phyloP scores from a whole-genome alignment of 1,140 invertebrate species.

The Drosophila sturtevanti region DNA sequence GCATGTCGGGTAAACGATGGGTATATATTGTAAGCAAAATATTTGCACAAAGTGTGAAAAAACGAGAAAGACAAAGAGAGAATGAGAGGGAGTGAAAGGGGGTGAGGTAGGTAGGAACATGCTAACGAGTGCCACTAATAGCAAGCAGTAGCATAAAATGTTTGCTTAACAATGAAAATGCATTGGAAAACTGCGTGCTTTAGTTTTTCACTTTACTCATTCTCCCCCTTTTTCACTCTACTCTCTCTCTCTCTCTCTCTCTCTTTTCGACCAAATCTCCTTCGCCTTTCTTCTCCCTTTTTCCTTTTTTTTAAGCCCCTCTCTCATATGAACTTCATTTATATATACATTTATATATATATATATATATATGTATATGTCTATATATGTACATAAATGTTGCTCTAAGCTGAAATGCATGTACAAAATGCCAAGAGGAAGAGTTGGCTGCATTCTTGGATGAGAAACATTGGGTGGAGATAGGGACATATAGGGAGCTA shows the following conservation, averaged over 20 bases:
- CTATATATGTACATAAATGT: constrained; percentile 9
- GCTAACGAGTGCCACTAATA: constrained; percentile 64
- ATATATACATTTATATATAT: background rate
- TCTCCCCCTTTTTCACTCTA: background rate
- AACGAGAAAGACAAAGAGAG: background rate
- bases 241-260: background rate
- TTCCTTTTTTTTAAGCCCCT: background rate
- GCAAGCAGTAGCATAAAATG: constrained; percentile 60
- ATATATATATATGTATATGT: background rate
- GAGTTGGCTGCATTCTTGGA: background rate
- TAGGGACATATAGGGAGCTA: background rate
- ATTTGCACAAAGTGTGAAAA: constrained; percentile 38
- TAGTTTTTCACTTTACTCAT: constrained; percentile 19
- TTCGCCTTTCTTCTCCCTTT: background rate
- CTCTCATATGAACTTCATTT: background rate
- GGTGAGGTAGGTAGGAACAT: constrained; percentile 32
- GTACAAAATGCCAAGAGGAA: constrained; percentile 36
- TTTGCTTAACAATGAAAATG: constrained; percentile 66
- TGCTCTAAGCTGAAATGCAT: constrained; percentile 55
- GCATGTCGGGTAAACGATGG: constrained; percentile 59
- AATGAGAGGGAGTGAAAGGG: background rate
- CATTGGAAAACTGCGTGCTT: constrained; percentile 60
- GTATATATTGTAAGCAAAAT: constrained; percentile 62
- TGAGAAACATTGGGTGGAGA: constrained; percentile 4
- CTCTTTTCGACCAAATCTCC: background rate